A percentile compares a stretch with the other conserved stretches of the same genome.
Conservation (phyloP, 2,888 invertebrate genomes). For the Phengaris arion region DNA sequence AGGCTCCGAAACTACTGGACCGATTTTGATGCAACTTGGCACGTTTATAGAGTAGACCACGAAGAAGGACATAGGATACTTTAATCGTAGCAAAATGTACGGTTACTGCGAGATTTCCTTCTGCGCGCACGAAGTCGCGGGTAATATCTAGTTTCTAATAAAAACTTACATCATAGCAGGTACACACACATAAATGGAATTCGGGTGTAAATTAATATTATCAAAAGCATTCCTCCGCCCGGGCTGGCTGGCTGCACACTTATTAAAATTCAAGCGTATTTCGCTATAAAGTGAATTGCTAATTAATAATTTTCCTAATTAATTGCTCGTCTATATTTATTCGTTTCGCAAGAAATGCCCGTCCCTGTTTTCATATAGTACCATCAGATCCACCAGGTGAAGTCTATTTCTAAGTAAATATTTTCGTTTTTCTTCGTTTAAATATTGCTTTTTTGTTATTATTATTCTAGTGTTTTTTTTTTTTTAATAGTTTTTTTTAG, state of each 20-base stretch:
- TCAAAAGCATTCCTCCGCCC: background rate
- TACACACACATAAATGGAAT: background rate
- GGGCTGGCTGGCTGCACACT: background rate
- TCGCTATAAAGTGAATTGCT: conserved; percentile 6
- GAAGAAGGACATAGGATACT: too few species aligned
- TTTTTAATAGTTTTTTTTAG: too few species aligned
- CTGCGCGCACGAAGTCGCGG: too few species aligned
- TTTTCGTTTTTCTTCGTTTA: background rate
- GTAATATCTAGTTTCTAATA: background rate
- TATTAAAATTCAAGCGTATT: conserved; percentile 22
- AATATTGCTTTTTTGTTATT: background rate
- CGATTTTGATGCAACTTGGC: too few species aligned
- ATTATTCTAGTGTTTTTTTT: too few species aligned
- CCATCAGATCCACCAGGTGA: background rate
- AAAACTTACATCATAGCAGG: background rate
- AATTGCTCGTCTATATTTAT: conserved; percentile 16
- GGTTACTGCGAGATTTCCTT: too few species aligned
- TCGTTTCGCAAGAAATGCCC: background rate
- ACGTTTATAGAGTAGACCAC: too few species aligned
- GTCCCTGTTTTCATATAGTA: background rate
- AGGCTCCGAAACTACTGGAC: too few species aligned
- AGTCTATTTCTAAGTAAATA: background rate
- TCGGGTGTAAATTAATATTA: conserved; percentile 14
- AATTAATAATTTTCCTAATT: conserved; percentile 23
- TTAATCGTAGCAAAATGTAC: too few species aligned